phyloP scores from a whole-genome alignment of 1,140 invertebrate species.

The Drosophila dunni region DNA sequence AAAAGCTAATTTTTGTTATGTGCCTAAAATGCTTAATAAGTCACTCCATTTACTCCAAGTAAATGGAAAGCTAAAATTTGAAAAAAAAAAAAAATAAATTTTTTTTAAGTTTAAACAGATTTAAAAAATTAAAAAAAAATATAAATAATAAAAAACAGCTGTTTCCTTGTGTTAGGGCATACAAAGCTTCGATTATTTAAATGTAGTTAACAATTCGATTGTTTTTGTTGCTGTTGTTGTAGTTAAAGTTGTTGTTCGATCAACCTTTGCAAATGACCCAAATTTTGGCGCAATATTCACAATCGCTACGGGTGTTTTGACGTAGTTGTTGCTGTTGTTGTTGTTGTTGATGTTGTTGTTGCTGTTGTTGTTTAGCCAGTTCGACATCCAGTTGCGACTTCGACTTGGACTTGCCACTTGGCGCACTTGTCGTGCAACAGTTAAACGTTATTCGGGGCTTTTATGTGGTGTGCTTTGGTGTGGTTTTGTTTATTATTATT shows the following conservation, averaged over 20 bases:
- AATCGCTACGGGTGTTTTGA: constrained; percentile 37
- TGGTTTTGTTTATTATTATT: constrained; percentile 4
- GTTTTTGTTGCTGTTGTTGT: constrained; percentile 33
- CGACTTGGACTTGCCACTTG: constrained; percentile 44
- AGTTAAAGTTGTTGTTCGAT: constrained; percentile 37
- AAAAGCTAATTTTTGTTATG: too few species aligned
- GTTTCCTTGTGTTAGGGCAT: background rate
- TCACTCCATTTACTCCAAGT: too few species aligned
- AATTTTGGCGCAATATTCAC: constrained; percentile 56
- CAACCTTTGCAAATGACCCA: constrained; percentile 68
- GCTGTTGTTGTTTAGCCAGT: constrained; percentile 15
- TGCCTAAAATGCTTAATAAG: too few species aligned
- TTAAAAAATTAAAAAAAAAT: too few species aligned
- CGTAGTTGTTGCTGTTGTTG: background rate
- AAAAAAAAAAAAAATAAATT: too few species aligned
- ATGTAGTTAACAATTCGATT: background rate
- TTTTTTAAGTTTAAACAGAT: too few species aligned
- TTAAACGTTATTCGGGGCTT: constrained; percentile 14
- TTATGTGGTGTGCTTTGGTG: background rate
- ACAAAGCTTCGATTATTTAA: background rate
- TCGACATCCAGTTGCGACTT: constrained; percentile 28
- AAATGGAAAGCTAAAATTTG: too few species aligned
- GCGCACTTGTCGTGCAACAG: constrained; percentile 55
- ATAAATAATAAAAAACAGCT: background rate
- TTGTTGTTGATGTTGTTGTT: background rate